Percentiles rank a stretch among this genome's conserved stretches.
Evolutionary conservation across 2,113 vertebrate species (phyloP).

Genomic region (Meleagris gallopavo): DNA sequence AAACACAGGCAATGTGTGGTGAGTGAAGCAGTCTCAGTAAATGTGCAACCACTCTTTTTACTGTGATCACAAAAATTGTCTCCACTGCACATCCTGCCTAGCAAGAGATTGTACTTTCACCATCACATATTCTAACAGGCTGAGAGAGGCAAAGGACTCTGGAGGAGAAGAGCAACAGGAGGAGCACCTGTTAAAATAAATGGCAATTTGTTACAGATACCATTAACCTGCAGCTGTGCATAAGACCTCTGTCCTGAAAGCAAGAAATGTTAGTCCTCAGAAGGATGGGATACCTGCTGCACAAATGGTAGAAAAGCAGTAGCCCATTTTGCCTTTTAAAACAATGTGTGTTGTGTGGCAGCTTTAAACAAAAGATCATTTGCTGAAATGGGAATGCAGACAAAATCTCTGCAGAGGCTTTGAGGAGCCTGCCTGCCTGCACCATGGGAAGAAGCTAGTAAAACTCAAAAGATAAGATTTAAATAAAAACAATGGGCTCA

Average conservation of each 20-base stretch:
- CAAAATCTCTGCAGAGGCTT: not conserved
- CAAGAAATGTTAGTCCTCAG: not conserved
- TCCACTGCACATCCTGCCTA: not conserved
- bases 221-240: constrained; percentile 42
- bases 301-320: not conserved
- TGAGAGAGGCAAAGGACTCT: not conserved
- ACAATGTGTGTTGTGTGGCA: fast-evolving
- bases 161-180: constrained; percentile 7
- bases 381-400: not conserved
- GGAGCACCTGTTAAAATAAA: constrained; percentile 64
- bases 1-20: not conserved
- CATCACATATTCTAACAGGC: not conserved
- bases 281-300: not conserved
- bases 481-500: not conserved
- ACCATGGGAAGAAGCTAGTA: not conserved
- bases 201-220: constrained; percentile 43
- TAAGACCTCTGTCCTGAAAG: not conserved
- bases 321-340: not conserved
- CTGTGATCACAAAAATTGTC: not conserved
- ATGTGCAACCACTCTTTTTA: not conserved
- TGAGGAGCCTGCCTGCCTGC: not conserved
- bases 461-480: not conserved
- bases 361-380: not conserved
- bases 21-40: not conserved
- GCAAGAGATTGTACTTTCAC: not conserved